These are phyloP conservation scores for Lacerta agilis DNA, from an alignment of 2,797 vertebrate genomes.

Conservation along the genomic window DNA sequence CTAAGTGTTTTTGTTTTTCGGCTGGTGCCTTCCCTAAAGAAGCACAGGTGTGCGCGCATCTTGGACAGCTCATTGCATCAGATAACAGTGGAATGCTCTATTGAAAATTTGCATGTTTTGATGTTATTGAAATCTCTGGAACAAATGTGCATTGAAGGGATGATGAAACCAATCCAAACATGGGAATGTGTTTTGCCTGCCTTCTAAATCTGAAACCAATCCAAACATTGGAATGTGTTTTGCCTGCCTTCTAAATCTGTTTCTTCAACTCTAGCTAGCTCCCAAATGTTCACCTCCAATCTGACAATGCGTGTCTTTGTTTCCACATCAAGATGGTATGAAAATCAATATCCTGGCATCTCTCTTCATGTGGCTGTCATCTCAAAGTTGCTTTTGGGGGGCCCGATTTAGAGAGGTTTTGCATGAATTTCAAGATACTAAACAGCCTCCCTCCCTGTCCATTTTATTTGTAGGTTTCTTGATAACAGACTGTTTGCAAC, in stretches of 20 bases:
- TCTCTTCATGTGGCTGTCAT: rapidly evolving
- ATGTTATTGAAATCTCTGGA: too few relatives aligned
- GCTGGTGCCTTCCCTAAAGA: background rate
- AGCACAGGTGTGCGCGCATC: background rate
- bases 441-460: conserved; percentile 17
- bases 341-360: background rate
- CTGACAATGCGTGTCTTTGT: background rate
- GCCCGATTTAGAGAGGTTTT: background rate
- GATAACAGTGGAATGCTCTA: background rate
- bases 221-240: background rate
- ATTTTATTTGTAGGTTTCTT: conserved; percentile 86
- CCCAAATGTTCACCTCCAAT: background rate
- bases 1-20: background rate
- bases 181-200: background rate
- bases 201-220: background rate
- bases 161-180: background rate
- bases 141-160: background rate
- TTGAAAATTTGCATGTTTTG: background rate
- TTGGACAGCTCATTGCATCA: background rate
- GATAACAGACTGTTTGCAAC: conserved; percentile 98
- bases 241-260: background rate
- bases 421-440: background rate
- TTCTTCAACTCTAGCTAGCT: background rate
- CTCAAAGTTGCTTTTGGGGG: rapidly evolving
- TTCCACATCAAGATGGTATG: background rate